A percentile compares a stretch with the other conserved stretches of the same genome.
phyloP scores from a whole-genome alignment of 2,888 invertebrate species.

The Caenorhabditis sulstoni region DNA sequence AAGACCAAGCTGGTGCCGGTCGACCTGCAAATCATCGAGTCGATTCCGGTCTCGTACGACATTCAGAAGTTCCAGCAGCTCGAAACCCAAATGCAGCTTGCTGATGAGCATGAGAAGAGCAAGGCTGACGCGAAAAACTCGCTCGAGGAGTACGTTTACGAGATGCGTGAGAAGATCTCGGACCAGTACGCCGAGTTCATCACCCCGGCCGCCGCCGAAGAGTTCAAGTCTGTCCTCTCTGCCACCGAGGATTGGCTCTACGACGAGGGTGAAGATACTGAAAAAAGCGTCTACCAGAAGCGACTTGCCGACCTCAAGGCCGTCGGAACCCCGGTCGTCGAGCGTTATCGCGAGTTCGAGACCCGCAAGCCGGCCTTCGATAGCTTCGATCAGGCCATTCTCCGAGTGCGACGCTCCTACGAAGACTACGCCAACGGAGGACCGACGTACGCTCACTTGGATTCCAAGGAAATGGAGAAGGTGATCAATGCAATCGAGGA shows the following conservation, averaged over 20 bases:
- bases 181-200: constrained; percentile 88
- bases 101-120: constrained; percentile 94
- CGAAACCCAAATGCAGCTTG: constrained; percentile 84
- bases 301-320: constrained; percentile 84
- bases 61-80: constrained; percentile 84
- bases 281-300: constrained; percentile 85
- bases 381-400: constrained; percentile 87
- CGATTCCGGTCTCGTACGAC: constrained; percentile 86
- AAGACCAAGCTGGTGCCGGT: constrained; percentile 90
- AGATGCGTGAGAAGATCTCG: constrained; percentile 91
- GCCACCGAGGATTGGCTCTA: constrained; percentile 97
- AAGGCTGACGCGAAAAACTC: constrained; percentile 96
- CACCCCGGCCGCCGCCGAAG: constrained; percentile 84
- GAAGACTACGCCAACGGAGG: constrained; percentile 80
- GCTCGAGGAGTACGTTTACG: constrained; percentile 98
- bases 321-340: constrained; percentile 92
- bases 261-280: constrained; percentile 95
- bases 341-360: constrained; percentile 89
- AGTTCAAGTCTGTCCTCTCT: constrained; percentile 85
- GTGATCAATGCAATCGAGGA: constrained; percentile 86
- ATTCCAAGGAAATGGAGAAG: constrained; percentile 86
- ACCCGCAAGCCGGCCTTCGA: constrained; percentile 89
- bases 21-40: constrained; percentile 89
- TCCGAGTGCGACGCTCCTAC: constrained; percentile 87
- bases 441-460: constrained; percentile 85